Evolutionary conservation across 2,113 vertebrate genomes (phyloP).

Genomic region (Notarius lentiginosus): DNA sequence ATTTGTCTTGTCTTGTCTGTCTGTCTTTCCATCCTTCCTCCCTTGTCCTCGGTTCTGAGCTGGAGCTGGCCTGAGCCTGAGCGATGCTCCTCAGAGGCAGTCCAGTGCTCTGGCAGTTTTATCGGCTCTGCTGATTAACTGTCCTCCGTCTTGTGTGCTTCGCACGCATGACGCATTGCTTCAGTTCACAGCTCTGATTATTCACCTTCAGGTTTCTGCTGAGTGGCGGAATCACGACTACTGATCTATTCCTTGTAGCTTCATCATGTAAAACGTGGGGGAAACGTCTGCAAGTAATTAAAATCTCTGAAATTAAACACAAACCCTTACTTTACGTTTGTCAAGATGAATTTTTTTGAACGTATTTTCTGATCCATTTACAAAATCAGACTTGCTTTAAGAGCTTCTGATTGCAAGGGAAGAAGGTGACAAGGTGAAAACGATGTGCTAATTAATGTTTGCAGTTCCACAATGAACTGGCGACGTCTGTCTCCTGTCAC

Average conservation of each 20-base stretch:
- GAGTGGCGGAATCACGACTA: conserved; percentile 9
- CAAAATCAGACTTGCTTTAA: not conserved
- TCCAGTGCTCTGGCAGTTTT: not conserved
- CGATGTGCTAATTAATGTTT: not conserved
- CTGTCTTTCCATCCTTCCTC: no score
- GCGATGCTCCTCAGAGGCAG: not conserved
- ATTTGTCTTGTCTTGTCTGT: no score
- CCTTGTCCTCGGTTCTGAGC: not conserved
- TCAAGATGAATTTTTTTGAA: not conserved
- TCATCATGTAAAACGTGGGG: conserved; percentile 17
- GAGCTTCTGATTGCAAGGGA: not conserved
- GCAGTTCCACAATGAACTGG: not conserved
- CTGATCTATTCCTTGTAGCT: not conserved
- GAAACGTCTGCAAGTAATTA: not conserved
- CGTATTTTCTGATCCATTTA: not conserved
- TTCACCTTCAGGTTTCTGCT: conserved; percentile 30
- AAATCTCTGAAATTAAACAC: not conserved
- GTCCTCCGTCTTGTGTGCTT: conserved; percentile 9
- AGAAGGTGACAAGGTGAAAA: conserved; percentile 5
- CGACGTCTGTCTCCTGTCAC: not conserved
- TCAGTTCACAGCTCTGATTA: conserved; percentile 16
- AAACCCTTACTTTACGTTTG: not conserved
- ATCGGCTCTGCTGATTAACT: not conserved
- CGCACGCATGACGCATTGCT: conserved; percentile 4
- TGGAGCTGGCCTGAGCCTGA: not conserved